These are phyloP conservation scores for Cheilosia urbana DNA, from an alignment of 2,888 invertebrate species.

Conservation along the genomic window DNA sequence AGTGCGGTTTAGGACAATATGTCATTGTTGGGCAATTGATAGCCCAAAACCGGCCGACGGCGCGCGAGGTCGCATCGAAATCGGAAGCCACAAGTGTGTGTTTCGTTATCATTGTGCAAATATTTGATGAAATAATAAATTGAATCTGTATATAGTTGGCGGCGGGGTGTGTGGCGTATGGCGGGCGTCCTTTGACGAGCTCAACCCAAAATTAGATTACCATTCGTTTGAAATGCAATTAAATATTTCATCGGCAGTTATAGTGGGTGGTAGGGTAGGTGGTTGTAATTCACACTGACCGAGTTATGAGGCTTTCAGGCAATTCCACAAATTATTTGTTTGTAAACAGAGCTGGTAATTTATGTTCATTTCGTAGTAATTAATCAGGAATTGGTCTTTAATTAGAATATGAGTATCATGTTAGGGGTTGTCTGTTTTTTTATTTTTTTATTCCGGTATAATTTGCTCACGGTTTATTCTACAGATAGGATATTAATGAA, in stretches of 20 bases:
- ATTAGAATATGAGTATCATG: constrained; percentile 43
- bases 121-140: constrained; percentile 57
- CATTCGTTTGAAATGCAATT: constrained; percentile 29
- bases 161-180: background rate
- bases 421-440: background rate
- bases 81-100: constrained; percentile 52
- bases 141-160: constrained; percentile 5
- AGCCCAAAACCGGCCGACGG: background rate
- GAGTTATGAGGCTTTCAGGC: constrained; percentile 24
- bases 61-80: background rate
- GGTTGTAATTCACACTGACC: constrained; percentile 4
- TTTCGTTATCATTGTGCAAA: constrained; percentile 48
- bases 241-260: constrained; percentile 17
- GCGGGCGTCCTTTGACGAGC: constrained; percentile 23
- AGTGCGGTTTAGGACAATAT: constrained; percentile 52
- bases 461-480: background rate
- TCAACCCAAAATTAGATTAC: constrained; percentile 27
- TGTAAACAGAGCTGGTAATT: constrained; percentile 40
- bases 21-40: constrained; percentile 47
- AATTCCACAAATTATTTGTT: constrained; percentile 40
- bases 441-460: background rate
- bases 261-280: background rate
- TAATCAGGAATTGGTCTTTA: constrained; percentile 49
- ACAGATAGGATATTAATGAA: background rate
- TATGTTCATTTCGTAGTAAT: constrained; percentile 48